Percentiles rank a stretch among this genome's conserved stretches.
Conservation (phyloP, 2,888 invertebrate species). For the Clanis bilineata region DNA sequence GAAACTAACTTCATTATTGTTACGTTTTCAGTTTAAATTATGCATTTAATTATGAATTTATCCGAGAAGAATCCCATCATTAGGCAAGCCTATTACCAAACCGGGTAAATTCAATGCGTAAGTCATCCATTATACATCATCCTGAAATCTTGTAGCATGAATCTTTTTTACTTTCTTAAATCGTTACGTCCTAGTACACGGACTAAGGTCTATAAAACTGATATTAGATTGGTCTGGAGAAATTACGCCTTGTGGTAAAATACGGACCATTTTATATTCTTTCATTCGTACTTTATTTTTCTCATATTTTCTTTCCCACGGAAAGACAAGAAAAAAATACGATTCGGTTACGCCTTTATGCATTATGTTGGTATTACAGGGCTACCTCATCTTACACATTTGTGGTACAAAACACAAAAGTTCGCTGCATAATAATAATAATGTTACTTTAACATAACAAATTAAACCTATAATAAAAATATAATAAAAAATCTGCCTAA, state of each 20-base stretch:
- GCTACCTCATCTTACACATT: constrained; percentile 40
- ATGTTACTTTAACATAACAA: too few species aligned
- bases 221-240: neutral
- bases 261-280: neutral
- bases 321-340: constrained; percentile 47
- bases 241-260: neutral
- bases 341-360: constrained; percentile 54
- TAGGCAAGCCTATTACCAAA: too few species aligned
- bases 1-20: too few species aligned
- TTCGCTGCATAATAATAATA: neutral
- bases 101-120: too few species aligned
- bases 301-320: constrained; percentile 53
- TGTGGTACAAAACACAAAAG: constrained; percentile 21
- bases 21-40: too few species aligned
- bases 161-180: too few species aligned
- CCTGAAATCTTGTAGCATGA: too few species aligned
- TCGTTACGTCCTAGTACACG: neutral
- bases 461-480: neutral
- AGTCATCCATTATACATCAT: too few species aligned
- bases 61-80: too few species aligned
- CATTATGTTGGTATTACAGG: constrained; percentile 37
- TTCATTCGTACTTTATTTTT: constrained; percentile 26
- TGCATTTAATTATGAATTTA: too few species aligned
- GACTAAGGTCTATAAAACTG: neutral
- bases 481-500: too few species aligned